Percentiles rank a stretch among this genome's conserved stretches.
phyloP scores from a whole-genome alignment of 2,113 vertebrate genomes.

The Anhinga anhinga region DNA sequence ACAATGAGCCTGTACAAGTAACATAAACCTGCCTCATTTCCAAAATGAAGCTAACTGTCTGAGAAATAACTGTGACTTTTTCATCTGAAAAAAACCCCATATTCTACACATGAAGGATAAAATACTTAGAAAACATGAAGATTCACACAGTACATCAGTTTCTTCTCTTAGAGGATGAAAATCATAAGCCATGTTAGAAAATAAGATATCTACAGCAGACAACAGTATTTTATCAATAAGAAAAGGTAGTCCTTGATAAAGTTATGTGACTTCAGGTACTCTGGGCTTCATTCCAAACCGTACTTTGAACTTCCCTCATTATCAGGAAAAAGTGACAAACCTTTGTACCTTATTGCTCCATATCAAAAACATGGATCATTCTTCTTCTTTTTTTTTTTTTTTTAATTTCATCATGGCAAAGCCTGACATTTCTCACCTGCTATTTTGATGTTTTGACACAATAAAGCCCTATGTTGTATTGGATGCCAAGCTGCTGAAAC shows the following conservation, averaged over 20 bases:
- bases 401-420: not conserved
- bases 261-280: not conserved
- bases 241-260: not conserved
- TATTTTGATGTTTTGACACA: not conserved
- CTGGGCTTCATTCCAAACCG: not conserved
- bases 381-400: not conserved
- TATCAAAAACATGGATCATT: not conserved
- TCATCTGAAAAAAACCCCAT: not conserved
- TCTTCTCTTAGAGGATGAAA: slow-evolving; percentile 9
- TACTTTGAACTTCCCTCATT: not conserved
- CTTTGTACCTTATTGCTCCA: not conserved
- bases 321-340: not conserved
- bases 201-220: not conserved
- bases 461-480: not conserved
- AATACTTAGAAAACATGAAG: not conserved
- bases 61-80: not conserved
- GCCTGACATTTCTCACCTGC: not conserved
- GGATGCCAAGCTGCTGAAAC: not conserved
- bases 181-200: not conserved
- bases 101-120: not conserved
- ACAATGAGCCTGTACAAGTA: not conserved
- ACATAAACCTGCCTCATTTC: not conserved
- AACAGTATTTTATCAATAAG: not conserved
- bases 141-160: not conserved
- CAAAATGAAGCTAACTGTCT: not conserved